Evolutionary conservation across 2,797 vertebrate species (phyloP).

Genomic region (Sebastes cheni): DNA sequence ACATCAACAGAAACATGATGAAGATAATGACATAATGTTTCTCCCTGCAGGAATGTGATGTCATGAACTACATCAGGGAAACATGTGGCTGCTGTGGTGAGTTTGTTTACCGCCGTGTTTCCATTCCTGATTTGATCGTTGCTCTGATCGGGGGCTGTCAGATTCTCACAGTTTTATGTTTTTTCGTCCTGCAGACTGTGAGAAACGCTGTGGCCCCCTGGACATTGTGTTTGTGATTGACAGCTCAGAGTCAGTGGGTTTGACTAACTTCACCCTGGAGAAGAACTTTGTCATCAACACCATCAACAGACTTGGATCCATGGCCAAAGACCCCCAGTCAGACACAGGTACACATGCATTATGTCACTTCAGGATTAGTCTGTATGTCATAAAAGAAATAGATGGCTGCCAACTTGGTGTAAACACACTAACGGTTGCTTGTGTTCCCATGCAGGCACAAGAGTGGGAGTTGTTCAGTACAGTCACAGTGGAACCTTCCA

Average conservation of each 20-base stretch:
- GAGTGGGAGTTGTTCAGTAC: slow-evolving; percentile 98
- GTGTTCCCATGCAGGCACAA: slow-evolving; percentile 82
- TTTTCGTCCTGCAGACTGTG: slow-evolving; percentile 86
- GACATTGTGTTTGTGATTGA: slow-evolving; percentile 99
- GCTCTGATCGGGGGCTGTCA: not conserved
- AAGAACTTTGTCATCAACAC: slow-evolving; percentile 99
- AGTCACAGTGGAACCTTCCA: slow-evolving; percentile 96
- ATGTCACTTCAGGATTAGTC: not conserved
- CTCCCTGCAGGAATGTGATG: slow-evolving; percentile 90
- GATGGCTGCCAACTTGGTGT: not conserved
- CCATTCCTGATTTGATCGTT: not conserved
- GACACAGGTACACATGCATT: slow-evolving; percentile 81
- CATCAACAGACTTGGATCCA: slow-evolving; percentile 93
- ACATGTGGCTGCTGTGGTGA: slow-evolving; percentile 97
- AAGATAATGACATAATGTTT: not conserved
- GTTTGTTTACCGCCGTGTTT: slow-evolving; percentile 35
- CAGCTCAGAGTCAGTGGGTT: slow-evolving; percentile 97
- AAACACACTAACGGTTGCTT: not conserved
- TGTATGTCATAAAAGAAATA: not conserved
- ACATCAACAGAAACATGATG: not conserved
- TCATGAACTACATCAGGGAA: slow-evolving; percentile 97
- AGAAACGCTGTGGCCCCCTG: slow-evolving; percentile 93
- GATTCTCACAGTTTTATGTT: not conserved
- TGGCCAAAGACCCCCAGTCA: slow-evolving; percentile 91
- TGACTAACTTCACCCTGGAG: slow-evolving; percentile 97